phyloP scores from a whole-genome alignment of 2,888 invertebrate genomes.

The Xanthia togata region DNA sequence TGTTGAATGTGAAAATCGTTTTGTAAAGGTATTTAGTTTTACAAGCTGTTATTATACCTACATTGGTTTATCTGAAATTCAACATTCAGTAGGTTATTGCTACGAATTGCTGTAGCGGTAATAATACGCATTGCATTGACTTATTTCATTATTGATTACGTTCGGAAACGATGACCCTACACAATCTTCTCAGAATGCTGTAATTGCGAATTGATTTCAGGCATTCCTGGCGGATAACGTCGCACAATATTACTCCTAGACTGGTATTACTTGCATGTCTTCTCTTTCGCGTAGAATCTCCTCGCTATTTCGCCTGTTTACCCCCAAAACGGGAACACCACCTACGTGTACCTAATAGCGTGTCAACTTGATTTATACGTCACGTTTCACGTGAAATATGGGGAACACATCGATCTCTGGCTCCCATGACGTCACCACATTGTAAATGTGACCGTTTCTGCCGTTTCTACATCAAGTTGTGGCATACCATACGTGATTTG shows the following conservation, averaged over 20 bases:
- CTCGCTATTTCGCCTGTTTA: slow-evolving; percentile 31
- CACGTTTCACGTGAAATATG: slow-evolving; percentile 56
- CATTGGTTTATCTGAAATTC: not conserved
- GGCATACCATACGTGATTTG: slow-evolving; percentile 54
- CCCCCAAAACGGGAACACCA: slow-evolving; percentile 36
- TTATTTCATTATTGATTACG: not conserved
- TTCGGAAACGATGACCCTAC: not conserved
- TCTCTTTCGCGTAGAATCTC: slow-evolving; percentile 6
- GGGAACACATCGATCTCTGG: slow-evolving; percentile 35
- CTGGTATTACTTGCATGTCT: slow-evolving; percentile 10
- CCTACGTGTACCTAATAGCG: slow-evolving; percentile 28
- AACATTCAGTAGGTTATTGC: not conserved
- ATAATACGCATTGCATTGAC: not conserved
- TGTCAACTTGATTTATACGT: slow-evolving; percentile 62
- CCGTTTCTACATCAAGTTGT: slow-evolving; percentile 48
- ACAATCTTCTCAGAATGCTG: not conserved
- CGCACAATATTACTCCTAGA: slow-evolving; percentile 1
- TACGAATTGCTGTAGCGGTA: not conserved
- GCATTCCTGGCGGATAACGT: slow-evolving; percentile 4
- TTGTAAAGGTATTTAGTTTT: slow-evolving; percentile 12
- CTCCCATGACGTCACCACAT: slow-evolving; percentile 59
- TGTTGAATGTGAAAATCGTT: not conserved
- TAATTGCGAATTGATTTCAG: not conserved
- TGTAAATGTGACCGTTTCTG: slow-evolving; percentile 50
- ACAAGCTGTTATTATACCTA: not conserved